Evolutionary conservation across 2,113 vertebrate genomes (phyloP), one percentile per base, ranked within the genome.

Genomic region (Psilopogon haemacephalus): DNA sequence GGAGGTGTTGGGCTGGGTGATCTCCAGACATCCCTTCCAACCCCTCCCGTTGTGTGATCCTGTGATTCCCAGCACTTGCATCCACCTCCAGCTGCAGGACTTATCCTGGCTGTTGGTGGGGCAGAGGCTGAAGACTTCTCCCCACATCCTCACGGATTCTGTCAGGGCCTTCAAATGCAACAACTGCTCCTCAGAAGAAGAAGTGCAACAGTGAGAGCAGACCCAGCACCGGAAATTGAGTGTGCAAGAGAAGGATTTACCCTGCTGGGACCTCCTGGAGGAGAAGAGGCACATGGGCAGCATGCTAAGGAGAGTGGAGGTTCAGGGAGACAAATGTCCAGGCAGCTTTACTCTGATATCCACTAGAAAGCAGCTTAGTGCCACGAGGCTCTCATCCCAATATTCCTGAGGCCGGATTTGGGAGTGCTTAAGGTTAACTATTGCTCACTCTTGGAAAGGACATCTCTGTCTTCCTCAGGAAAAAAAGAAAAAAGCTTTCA

Each of bases 361-460:
- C 93, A 93, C 95, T 88, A 93, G 95, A 94, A 93, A 94, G 94
- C 64, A 95, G 91, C 93, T 97, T 80, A 94, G 95, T 94, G 89
- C 93, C 76, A 95, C 28, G 18, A 95, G 93, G 72, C 90, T 96
- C 96, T 96, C 95, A 96, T 95, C 89, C 95, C 95, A 94, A 93
- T 96, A 95, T 93, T 97, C 96, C 93, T 90, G 78, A 91, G 84
- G 90, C 95, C 30, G 88, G 93, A 95, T 94, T 95, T 97, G 95
- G 97, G 91, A 96, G 94, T 84, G 92, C 93, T 92, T 94, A 93
- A 97, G 95, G 95, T 97, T 96, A 96, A 96, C 94, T 96, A 96
- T 97, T 95, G 92, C 95, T 96, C 94, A 85, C 80, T 96, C 95
- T 90, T 89, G 90, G 96, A 96, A 95, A 94, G 94, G 95, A 87